Evolutionary conservation across 2,797 vertebrate species (phyloP).

Genomic region (Ctenochaetus hawaiiensis): DNA sequence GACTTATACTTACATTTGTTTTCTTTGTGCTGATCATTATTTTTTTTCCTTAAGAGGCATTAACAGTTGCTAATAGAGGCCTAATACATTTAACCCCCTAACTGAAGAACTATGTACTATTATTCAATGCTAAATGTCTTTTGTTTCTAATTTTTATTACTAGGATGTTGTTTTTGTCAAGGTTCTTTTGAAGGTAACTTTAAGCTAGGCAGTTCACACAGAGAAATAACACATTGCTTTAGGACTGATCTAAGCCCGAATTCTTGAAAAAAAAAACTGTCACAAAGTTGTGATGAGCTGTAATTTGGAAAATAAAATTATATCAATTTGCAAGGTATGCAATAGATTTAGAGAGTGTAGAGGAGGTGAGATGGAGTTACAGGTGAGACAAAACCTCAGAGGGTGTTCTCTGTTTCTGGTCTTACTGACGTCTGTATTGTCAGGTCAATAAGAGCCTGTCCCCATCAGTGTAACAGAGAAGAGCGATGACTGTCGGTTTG

Average conservation of each 20-base stretch:
- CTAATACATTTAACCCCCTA: too few species aligned
- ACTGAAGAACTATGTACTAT: too few species aligned
- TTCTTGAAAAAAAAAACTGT: background rate
- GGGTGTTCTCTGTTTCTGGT: slow-evolving; percentile 65
- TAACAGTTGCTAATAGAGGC: too few species aligned
- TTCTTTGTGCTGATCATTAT: too few species aligned
- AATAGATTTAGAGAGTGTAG: slow-evolving; percentile 42
- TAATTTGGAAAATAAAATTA: background rate
- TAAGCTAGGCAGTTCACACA: too few species aligned
- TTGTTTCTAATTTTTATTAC: too few species aligned
- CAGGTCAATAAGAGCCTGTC: slow-evolving; percentile 65
- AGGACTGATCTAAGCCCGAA: background rate
- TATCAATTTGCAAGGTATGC: slow-evolving; percentile 30
- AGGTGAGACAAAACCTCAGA: slow-evolving; percentile 74
- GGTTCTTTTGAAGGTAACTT: too few species aligned
- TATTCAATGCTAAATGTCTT: too few species aligned
- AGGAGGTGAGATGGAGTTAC: slow-evolving; percentile 67
- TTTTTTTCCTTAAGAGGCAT: too few species aligned
- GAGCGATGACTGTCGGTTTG: slow-evolving; percentile 71
- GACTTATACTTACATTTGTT: too few species aligned
- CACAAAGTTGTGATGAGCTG: background rate
- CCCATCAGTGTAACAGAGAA: slow-evolving; percentile 77
- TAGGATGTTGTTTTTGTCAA: too few species aligned
- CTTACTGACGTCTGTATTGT: slow-evolving; percentile 69
- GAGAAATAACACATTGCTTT: too few species aligned